Percentiles rank a stretch among this genome's conserved stretches.
phyloP scores from a whole-genome alignment of 30 jellyfish, hydroid and myxozoan genomes.

The Clytia hemisphaerica region DNA sequence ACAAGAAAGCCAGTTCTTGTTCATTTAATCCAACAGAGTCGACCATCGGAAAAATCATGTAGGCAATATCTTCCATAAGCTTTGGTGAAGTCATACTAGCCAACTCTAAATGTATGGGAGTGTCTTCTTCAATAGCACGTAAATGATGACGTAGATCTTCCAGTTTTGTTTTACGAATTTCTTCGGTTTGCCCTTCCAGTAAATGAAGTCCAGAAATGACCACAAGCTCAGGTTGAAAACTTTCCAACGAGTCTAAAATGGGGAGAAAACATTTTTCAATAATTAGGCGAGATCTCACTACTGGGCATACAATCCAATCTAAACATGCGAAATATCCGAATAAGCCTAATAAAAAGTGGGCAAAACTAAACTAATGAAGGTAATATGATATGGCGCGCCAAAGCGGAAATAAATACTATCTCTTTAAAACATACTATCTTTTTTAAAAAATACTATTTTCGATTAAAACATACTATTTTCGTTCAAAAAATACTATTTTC shows the following conservation, averaged over 20 bases:
- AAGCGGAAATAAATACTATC: no score
- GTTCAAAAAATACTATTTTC: no score
- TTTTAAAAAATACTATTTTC: no score
- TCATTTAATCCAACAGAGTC: conserved; percentile 83
- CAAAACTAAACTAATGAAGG: no score
- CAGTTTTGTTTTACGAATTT: conserved; percentile 23
- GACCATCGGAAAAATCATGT: conserved; percentile 52
- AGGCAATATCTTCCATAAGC: conserved; percentile 27
- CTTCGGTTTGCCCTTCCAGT: conserved; percentile 52
- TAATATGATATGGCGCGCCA: no score
- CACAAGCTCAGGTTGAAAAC: conserved; percentile 59
- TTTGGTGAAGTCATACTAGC: conserved; percentile 70
- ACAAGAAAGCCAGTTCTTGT: conserved; percentile 67
- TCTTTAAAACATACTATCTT: no score
- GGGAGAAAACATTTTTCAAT: no score
- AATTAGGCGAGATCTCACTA: no score
- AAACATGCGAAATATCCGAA: no score
- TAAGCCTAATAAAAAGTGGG: no score
- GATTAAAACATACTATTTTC: no score
- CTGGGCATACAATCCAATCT: no score
- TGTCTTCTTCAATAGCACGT: conserved; percentile 2
- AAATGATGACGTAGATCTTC: conserved; percentile 39
- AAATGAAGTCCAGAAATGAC: conserved; percentile 83
- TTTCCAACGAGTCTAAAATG: conserved; percentile 43
- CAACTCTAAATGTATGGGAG: conserved; percentile 70